phyloP scores from a whole-genome alignment of 2,888 invertebrate genomes.

The Sarcophaga caerulescens region DNA sequence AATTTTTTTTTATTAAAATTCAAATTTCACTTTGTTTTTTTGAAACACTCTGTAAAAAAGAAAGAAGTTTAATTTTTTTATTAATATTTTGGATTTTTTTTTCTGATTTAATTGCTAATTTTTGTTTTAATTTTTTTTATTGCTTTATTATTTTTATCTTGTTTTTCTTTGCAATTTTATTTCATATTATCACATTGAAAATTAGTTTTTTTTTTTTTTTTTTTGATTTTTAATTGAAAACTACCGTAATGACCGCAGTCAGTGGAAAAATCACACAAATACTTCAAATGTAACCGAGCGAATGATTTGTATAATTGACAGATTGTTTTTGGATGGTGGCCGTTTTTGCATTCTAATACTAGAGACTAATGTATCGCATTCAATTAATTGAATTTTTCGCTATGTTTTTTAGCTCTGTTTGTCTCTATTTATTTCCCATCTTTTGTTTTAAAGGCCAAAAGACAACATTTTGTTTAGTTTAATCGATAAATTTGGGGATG shows the following conservation, averaged over 20 bases:
- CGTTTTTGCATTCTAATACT: slow-evolving; percentile 38
- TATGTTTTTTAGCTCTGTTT: too few relatives aligned
- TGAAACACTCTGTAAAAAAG: too few relatives aligned
- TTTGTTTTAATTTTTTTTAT: not conserved
- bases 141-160: not conserved
- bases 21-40: slow-evolving; percentile 1
- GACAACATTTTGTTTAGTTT: slow-evolving; percentile 16
- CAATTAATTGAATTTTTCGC: slow-evolving; percentile 29
- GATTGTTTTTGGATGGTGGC: slow-evolving; percentile 44
- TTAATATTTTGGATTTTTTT: not conserved
- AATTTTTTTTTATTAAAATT: not conserved
- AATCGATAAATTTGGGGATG: slow-evolving; percentile 41
- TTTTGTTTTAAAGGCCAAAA: slow-evolving; percentile 17
- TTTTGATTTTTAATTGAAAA: slow-evolving; percentile 53
- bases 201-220: slow-evolving; percentile 30
- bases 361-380: slow-evolving; percentile 46
- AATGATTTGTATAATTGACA: slow-evolving; percentile 62
- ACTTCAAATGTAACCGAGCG: slow-evolving; percentile 59
- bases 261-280: slow-evolving; percentile 61
- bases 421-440: too few relatives aligned
- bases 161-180: not conserved
- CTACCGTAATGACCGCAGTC: slow-evolving; percentile 61
- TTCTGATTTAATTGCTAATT: slow-evolving; percentile 10
- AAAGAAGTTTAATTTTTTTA: too few relatives aligned
- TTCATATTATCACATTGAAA: slow-evolving; percentile 22